Evolutionary conservation across 2,797 vertebrate species (phyloP), one percentile per base, ranked within the genome.

Genomic region (Lacerta bilineata): DNA sequence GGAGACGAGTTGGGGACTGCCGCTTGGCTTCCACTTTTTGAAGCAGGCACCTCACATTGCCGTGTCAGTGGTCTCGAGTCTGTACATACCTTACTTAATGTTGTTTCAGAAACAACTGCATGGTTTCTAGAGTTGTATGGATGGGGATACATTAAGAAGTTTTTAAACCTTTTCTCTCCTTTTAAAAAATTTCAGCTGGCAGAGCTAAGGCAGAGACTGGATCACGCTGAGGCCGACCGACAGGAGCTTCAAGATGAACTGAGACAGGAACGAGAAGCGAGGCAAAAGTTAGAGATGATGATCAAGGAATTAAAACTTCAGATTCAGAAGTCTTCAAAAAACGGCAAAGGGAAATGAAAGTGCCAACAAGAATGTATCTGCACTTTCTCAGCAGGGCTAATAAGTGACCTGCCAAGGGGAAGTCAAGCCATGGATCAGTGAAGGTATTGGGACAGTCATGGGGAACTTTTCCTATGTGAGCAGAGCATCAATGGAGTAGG

Each of bases 231-330:
- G 96, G 97, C 98, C 0, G 98, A 99, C 61, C 97, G 98, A 36
- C 98, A 98, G 95, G 98, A 99, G 92, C 98, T 99, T 89, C 98
- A 99, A 87, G 98, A 99, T 82, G 98, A 99, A 93, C 97, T 99
- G 94, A 97, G 98, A 74, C 96, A 97, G 93, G 99, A 99, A 89
- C 97, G 98, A 82, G 98, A 99, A 93, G 98, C 98, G 17, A 97
- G 98, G 87, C 98, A 98, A 89, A 98, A 98, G 90, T 93, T 99
- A 87, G 98, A 99, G 97, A 95, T 97, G 96, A 98, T 98, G 94
- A 98, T 99, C 91, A 95, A 96, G 89, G 98, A 98, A 85, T 95
- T 99, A 93, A 98, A 98, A 96, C 96, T 97, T 41, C 98, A 98
- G 94, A 98, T 98, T 91, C 95, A 97, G 93, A 97, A 97, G 74